Evolutionary conservation across 2,113 vertebrate genomes (phyloP).

Genomic region (Tamias sibiricus): DNA sequence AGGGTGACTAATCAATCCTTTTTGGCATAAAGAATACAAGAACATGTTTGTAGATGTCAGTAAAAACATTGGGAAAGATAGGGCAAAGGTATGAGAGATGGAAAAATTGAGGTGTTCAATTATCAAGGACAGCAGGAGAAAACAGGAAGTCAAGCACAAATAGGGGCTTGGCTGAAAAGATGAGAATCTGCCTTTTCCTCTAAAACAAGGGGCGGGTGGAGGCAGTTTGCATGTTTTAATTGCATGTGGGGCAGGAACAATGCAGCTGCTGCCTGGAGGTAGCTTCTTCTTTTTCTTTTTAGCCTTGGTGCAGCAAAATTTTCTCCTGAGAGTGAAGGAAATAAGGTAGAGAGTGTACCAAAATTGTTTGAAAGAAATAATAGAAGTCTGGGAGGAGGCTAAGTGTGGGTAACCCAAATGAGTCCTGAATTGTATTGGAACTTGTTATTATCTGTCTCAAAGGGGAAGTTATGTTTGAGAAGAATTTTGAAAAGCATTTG

Average conservation of each 20-base stretch:
- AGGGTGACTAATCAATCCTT: background rate
- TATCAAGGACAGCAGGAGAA: background rate
- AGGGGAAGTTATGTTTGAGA: background rate
- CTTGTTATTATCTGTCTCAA: background rate
- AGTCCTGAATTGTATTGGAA: background rate
- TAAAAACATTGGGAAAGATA: background rate
- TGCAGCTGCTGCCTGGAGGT: background rate
- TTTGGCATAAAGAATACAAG: background rate
- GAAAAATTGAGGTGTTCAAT: background rate
- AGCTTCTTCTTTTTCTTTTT: background rate
- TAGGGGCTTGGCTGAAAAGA: background rate
- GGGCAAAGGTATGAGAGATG: background rate
- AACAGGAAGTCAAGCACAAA: background rate
- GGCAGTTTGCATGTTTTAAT: background rate
- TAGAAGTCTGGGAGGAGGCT: background rate
- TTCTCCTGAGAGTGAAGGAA: background rate
- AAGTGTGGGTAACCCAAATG: background rate
- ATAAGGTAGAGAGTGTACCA: background rate
- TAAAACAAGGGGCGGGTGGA: background rate
- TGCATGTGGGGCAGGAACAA: background rate
- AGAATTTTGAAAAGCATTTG: conserved; percentile 20
- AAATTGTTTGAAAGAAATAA: background rate
- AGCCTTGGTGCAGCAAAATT: background rate
- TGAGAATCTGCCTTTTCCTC: background rate
- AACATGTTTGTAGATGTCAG: background rate